A percentile compares a stretch with the other conserved stretches of the same genome.
These are phyloP conservation scores for Neopelma chrysocephalum DNA, from an alignment of 2,797 vertebrate species.

Conservation along the genomic window DNA sequence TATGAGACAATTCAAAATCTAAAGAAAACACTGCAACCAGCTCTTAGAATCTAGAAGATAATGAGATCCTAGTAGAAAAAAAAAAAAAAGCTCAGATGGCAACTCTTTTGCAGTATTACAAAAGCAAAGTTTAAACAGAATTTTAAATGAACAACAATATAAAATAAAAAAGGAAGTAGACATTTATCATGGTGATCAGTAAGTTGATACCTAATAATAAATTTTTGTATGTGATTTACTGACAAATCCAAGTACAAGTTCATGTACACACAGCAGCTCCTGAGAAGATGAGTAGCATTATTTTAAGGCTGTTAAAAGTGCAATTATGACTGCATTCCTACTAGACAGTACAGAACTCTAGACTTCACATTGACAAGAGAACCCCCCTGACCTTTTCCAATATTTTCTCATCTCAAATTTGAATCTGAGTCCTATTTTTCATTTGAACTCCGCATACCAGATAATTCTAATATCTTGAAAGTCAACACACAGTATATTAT, in stretches of 20 bases:
- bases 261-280: not conserved
- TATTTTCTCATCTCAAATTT: not conserved
- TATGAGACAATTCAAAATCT: not conserved
- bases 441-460: not conserved
- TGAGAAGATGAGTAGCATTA: not conserved
- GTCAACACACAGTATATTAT: not conserved
- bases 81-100: not conserved
- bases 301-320: not conserved
- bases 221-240: not conserved
- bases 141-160: not conserved
- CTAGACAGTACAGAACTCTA: not conserved
- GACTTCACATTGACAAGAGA: not conserved
- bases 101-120: not conserved
- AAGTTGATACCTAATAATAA: not conserved
- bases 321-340: not conserved
- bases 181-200: not conserved
- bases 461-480: not conserved
- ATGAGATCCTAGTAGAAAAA: not conserved
- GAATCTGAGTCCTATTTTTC: not conserved
- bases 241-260: not conserved
- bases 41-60: not conserved
- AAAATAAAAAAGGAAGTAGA: not conserved
- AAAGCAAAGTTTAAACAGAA: not conserved
- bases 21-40: not conserved
- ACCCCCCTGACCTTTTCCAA: fast-evolving